A percentile compares a stretch with the other conserved stretches of the same genome.
Conservation (phyloP, 2,797 vertebrate genomes). For the Channa striata region DNA sequence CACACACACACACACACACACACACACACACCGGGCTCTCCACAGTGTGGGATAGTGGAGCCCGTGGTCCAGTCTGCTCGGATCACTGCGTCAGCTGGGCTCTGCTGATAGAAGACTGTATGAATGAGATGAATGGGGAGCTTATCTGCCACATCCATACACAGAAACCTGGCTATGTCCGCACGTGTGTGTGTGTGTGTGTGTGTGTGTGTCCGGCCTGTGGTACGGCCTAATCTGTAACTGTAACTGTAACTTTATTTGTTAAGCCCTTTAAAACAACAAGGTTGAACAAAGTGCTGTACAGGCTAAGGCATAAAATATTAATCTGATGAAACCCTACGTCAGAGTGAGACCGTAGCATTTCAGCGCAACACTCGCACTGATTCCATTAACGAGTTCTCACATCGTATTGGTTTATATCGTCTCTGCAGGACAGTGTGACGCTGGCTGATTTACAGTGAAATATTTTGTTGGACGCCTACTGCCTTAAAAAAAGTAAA, state of each 20-base stretch:
- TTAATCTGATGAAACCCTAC: too few species aligned
- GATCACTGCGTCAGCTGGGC: constrained; percentile 38
- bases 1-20: not conserved
- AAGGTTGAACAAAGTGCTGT: too few species aligned
- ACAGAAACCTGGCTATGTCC: constrained; percentile 36
- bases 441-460: not conserved
- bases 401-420: not conserved
- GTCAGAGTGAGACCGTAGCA: constrained; percentile 7
- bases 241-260: too few species aligned
- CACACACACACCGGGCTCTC: not conserved
- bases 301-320: too few species aligned
- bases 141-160: constrained; percentile 63
- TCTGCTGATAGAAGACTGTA: constrained; percentile 51
- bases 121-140: constrained; percentile 65
- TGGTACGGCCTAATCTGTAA: too few species aligned
- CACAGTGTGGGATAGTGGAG: constrained; percentile 44
- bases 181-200: constrained; percentile 28
- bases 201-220: too few species aligned
- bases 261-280: too few species aligned
- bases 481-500: not conserved
- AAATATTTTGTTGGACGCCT: not conserved
- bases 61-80: constrained; percentile 47
- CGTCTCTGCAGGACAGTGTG: not conserved
- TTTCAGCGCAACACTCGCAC: not conserved
- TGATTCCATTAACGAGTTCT: not conserved